Base-by-base conservation (phyloP, 2,888 invertebrate genomes). In the Willowsia nigromaculata region DNA sequence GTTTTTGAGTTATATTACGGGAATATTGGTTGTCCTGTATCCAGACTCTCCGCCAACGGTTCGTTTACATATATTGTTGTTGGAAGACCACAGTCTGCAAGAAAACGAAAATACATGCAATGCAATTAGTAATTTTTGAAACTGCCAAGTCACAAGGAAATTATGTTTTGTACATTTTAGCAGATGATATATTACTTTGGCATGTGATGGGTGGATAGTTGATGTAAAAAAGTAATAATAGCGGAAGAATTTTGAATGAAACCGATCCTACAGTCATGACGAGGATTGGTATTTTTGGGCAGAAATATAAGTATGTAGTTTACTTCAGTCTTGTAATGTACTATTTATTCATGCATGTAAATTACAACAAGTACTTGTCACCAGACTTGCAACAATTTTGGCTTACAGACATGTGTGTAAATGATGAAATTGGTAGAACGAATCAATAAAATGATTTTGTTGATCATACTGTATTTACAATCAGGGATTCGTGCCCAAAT, bases 1-100 rank as follows among this genome's bases (percentile, higher is more conserved):
- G 6, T 62, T 13, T 15, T 62, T 27, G 3, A 18, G 18, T 37
- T 18, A 30, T 56, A 18, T 71, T 74, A 81, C 82, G 43, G 53
- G 13, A 83, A 1, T 33, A 76, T n/a, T 40, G n/a, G 25, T 76
- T 88, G 76, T 18, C 83, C 88, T 1, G 74, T 88, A 11, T 84
- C 78, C 27, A 78, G 22, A 3, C 62, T 88, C 65, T 88, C 88
- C n/a, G 7, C 74, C 9, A 88, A 18, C 11, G 4, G 25, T 13
- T 83, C 83, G 27, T 56, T 78, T 27, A 88, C 88, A 4, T 30
- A n/a, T 22, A 88, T 33, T 0, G 11, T 9, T 27, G 27, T 65
- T 27, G 88, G 88, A 37, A 88, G 83, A 27, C 76, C 88, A 43
- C 88, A 88, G 30, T 88, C 88, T 88, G 18, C 5, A 27, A 82